Evolutionary conservation across 92 coral and sea anemone genomes (phyloP).

Genomic region (Porites divaricata): DNA sequence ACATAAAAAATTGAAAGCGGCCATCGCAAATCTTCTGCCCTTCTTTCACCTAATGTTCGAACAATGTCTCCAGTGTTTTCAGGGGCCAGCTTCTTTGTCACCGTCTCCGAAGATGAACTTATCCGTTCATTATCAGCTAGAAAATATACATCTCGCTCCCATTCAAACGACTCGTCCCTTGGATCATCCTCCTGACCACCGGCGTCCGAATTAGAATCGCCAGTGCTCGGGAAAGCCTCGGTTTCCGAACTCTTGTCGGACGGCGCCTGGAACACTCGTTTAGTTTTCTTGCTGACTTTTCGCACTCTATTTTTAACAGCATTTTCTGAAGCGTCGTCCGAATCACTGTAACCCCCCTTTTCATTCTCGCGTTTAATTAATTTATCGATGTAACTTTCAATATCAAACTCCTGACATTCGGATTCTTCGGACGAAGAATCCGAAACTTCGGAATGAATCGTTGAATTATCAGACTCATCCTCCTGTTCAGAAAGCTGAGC

Average conservation of each 20-base stretch:
- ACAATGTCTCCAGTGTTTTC: slow-evolving; percentile 21
- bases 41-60: slow-evolving; percentile 46
- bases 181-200: slow-evolving; percentile 23
- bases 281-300: slow-evolving; percentile 38
- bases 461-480: slow-evolving; percentile 9
- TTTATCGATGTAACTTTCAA: slow-evolving; percentile 49
- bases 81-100: neutral
- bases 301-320: slow-evolving; percentile 28
- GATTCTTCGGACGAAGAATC: slow-evolving; percentile 45
- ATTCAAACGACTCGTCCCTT: neutral
- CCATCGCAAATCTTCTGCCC: slow-evolving; percentile 77
- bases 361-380: slow-evolving; percentile 19
- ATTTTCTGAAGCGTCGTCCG: slow-evolving; percentile 33
- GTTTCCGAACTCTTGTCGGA: slow-evolving; percentile 42
- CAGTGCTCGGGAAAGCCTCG: slow-evolving; percentile 30
- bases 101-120: slow-evolving; percentile 3
- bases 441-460: slow-evolving; percentile 4
- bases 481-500: neutral
- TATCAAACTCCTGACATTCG: slow-evolving; percentile 52
- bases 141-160: neutral
- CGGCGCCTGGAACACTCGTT: slow-evolving; percentile 2
- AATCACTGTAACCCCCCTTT: slow-evolving; percentile 18
- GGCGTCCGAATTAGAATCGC: slow-evolving; percentile 30
- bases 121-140: slow-evolving; percentile 13
- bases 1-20: slow-evolving; percentile 80